These are phyloP conservation scores for Nezara viridula DNA, from an alignment of 2,888 invertebrate species.

Conservation along the genomic window DNA sequence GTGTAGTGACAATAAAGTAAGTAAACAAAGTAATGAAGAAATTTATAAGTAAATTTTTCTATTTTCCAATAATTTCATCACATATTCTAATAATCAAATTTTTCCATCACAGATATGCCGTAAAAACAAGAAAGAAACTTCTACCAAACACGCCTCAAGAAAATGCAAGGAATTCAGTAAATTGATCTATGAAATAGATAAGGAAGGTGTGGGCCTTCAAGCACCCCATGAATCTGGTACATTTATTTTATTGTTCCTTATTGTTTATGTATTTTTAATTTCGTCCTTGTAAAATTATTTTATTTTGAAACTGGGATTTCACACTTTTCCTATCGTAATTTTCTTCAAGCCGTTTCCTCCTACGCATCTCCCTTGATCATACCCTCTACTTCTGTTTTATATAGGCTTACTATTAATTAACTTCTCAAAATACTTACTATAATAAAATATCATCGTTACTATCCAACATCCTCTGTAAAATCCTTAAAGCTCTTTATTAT, in stretches of 20 bases:
- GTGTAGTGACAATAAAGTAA: slow-evolving; percentile 77
- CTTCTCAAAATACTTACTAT: no score
- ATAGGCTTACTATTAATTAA: no score
- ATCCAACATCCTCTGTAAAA: no score
- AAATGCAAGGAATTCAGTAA: slow-evolving; percentile 78
- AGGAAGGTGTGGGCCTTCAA: slow-evolving; percentile 79
- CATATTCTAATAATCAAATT: neutral
- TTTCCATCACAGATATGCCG: neutral
- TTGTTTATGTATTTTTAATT: neutral
- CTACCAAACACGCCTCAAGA: slow-evolving; percentile 75
- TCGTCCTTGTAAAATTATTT: neutral
- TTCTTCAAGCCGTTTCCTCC: no score
- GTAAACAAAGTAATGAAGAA: slow-evolving; percentile 64
- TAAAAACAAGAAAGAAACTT: slow-evolving; percentile 70
- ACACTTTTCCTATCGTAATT: no score
- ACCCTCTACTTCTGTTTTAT: no score
- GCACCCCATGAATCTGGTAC: slow-evolving; percentile 80
- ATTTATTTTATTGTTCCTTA: neutral
- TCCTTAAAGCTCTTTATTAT: no score
- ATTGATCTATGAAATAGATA: slow-evolving; percentile 75
- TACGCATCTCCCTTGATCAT: no score
- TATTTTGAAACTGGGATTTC: no score
- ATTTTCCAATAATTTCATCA: neutral
- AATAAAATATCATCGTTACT: no score
- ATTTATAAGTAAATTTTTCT: neutral